Percentiles rank a stretch among this genome's conserved stretches.
These are phyloP conservation scores for Triplophysa yarkandensis DNA, from an alignment of 2,797 vertebrate genomes.

Conservation along the genomic window DNA sequence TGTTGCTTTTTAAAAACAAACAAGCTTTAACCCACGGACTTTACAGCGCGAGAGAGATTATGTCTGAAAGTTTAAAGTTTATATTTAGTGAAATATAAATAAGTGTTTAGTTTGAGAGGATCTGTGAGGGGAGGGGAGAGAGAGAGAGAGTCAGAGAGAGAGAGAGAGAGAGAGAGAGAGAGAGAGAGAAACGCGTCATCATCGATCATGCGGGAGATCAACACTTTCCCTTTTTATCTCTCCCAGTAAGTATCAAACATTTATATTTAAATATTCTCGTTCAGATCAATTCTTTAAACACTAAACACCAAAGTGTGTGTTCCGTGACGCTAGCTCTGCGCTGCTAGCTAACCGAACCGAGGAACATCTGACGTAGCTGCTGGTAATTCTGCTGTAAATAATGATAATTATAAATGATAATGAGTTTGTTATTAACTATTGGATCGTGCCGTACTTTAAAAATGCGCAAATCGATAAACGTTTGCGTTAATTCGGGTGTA, in stretches of 20 bases:
- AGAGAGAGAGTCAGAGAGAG: no score
- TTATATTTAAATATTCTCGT: no score
- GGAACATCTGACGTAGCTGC: constrained; percentile 49
- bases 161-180: no score
- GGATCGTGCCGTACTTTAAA: not conserved
- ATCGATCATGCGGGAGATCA: constrained; percentile 47
- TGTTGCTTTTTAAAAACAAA: constrained; percentile 16
- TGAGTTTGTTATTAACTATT: not conserved
- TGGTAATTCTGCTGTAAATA: constrained; percentile 34
- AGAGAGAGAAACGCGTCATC: constrained; percentile 29
- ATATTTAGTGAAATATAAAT: constrained; percentile 18
- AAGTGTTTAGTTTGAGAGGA: constrained; percentile 12
- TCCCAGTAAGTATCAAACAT: constrained; percentile 55
- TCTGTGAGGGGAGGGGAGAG: constrained; percentile 31
- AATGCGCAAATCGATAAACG: not conserved
- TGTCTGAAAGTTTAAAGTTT: not conserved
- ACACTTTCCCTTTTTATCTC: constrained; percentile 33
- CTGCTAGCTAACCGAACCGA: constrained; percentile 34
- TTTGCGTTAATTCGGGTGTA: not conserved
- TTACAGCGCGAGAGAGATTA: not conserved
- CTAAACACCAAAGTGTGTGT: no score
- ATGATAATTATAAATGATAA: constrained; percentile 11
- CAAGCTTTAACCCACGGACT: not conserved
- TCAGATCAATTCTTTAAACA: no score
- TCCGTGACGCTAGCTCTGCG: constrained; percentile 37